phyloP scores from a whole-genome alignment of 2,888 invertebrate genomes.

The Philopedon plagiatum region DNA sequence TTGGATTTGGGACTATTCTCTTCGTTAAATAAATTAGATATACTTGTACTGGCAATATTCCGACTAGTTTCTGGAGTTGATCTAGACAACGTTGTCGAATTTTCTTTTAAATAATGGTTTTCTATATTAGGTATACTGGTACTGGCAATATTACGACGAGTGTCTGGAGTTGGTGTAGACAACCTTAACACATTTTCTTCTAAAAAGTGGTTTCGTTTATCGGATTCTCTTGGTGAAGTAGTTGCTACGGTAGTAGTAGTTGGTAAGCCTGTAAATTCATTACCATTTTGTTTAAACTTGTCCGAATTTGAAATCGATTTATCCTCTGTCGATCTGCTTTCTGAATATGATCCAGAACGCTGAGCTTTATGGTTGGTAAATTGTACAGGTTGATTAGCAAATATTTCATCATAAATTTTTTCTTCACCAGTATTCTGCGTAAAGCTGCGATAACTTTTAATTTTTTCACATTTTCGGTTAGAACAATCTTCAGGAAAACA shows the following conservation, averaged over 20 bases:
- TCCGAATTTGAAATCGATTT: neutral
- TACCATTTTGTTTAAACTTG: neutral
- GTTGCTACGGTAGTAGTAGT: neutral
- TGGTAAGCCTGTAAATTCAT: neutral
- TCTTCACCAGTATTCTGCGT: neutral
- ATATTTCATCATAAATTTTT: neutral
- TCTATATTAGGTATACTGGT: no score
- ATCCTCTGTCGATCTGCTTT: neutral
- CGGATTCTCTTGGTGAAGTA: neutral
- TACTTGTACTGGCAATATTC: no score
- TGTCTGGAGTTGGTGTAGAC: no score
- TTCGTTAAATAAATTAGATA: no score
- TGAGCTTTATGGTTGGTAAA: neutral
- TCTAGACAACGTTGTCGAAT: no score
- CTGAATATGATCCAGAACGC: neutral
- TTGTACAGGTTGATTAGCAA: neutral
- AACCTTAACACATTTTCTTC: no score
- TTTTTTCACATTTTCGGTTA: conserved; percentile 10
- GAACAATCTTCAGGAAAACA: conserved; percentile 14
- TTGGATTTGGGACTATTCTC: no score
- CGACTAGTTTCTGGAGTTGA: no score
- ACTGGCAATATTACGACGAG: no score
- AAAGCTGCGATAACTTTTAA: neutral
- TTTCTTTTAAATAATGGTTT: neutral
- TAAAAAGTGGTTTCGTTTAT: no score